These are phyloP conservation scores for Sarcophaga carnaria DNA, from an alignment of 2,888 invertebrate species.

Conservation along the genomic window DNA sequence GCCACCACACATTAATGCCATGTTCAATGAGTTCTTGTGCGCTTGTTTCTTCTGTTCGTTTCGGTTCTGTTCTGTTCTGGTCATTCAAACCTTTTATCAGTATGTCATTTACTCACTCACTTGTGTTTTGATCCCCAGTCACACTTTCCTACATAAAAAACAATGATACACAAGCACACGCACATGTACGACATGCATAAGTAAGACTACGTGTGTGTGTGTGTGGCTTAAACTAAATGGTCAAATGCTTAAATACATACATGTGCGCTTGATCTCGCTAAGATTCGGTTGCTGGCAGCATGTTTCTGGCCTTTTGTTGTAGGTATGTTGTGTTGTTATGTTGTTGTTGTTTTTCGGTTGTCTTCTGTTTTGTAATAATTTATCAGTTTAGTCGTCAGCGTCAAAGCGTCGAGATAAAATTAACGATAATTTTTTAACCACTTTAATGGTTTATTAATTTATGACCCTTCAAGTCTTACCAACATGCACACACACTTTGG, in stretches of 20 bases:
- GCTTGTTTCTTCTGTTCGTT: neutral
- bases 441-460: constrained; percentile 82
- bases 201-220: constrained; percentile 4
- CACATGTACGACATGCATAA: neutral
- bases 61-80: constrained; percentile 9
- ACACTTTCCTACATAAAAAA: constrained; percentile 60
- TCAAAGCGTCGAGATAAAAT: constrained; percentile 79
- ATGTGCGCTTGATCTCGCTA: constrained; percentile 19
- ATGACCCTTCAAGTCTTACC: constrained; percentile 80
- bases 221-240: constrained; percentile 35
- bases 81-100: constrained; percentile 54
- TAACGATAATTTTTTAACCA: constrained; percentile 81
- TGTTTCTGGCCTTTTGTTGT: constrained; percentile 19
- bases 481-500: constrained; percentile 4
- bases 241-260: constrained; percentile 25
- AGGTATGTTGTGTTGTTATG: neutral
- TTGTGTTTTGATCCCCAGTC: constrained; percentile 66
- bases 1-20: constrained; percentile 59
- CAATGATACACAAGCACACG: neutral
- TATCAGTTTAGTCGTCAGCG: constrained; percentile 80
- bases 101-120: constrained; percentile 59
- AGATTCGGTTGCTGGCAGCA: neutral
- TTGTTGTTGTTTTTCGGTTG: constrained; percentile 64
- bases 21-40: constrained; percentile 21
- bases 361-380: constrained; percentile 82